phyloP scores from a whole-genome alignment of 2,113 vertebrate genomes.

The Gymnogyps californianus region DNA sequence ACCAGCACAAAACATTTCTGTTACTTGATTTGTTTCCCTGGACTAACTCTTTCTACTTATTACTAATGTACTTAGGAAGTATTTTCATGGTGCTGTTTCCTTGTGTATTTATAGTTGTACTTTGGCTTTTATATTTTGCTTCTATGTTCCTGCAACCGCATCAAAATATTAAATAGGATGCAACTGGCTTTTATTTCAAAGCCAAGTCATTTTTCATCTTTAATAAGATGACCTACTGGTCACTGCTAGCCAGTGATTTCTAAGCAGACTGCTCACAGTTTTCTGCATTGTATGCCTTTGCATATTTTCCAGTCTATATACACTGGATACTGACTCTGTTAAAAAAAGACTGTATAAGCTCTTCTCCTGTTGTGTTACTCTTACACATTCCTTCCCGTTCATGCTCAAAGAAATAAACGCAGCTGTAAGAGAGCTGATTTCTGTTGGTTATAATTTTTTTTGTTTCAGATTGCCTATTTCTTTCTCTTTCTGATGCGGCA shows the following conservation, averaged over 20 bases:
- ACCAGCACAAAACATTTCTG: not conserved
- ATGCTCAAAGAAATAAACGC: not conserved
- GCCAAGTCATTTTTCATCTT: not conserved
- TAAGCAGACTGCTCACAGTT: not conserved
- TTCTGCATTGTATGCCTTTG: not conserved
- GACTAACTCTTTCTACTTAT: not conserved
- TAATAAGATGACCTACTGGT: slow-evolving; percentile 20
- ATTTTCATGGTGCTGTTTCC: not conserved
- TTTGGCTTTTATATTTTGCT: not conserved
- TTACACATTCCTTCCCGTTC: not conserved
- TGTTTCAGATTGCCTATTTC: not conserved
- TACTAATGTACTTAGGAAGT: not conserved
- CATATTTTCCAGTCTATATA: slow-evolving; percentile 28
- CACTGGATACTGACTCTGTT: not conserved
- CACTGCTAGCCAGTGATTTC: not conserved
- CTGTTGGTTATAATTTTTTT: not conserved
- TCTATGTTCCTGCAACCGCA: not conserved
- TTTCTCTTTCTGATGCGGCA: slow-evolving; percentile 8
- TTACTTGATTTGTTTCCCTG: not conserved
- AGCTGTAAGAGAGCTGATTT: not conserved
- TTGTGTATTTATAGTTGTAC: not conserved
- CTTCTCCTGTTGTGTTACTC: not conserved
- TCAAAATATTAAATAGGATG: not conserved
- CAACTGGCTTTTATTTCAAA: not conserved
- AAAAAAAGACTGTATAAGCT: slow-evolving; percentile 17